Conservation (phyloP, 2,113 vertebrate genomes). For the Varanus komodoensis region DNA sequence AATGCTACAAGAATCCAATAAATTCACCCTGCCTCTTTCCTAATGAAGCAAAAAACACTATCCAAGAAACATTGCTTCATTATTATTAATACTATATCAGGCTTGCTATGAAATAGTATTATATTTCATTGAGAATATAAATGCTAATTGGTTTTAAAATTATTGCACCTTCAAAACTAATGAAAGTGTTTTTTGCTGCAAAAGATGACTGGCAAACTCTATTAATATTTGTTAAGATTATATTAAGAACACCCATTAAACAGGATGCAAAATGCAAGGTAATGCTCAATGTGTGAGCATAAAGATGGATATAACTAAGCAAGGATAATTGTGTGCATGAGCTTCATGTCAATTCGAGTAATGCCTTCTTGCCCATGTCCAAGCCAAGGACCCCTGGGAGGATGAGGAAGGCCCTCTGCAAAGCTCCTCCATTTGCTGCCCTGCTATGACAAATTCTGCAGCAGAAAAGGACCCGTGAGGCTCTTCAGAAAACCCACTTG, state of each 20-base stretch:
- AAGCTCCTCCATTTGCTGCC: no score
- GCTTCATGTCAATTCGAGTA: not conserved
- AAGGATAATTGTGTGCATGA: no score
- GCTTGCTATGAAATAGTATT: not conserved
- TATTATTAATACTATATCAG: not conserved
- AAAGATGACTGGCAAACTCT: not conserved
- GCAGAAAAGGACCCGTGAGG: no score
- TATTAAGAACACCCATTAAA: not conserved
- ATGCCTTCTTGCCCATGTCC: not conserved
- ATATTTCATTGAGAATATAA: conserved; percentile 1
- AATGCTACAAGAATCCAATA: not conserved
- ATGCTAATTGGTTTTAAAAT: not conserved
- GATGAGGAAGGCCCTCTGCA: no score
- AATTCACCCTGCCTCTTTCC: not conserved
- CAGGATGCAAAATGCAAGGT: not conserved
- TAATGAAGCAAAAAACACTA: not conserved
- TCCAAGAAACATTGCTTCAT: not conserved
- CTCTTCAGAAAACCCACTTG: no score
- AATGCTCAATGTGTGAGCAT: not conserved
- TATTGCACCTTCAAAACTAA: not conserved
- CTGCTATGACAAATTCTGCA: no score
- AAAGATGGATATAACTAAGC: not conserved
- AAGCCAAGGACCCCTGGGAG: no score
- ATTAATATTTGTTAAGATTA: not conserved
- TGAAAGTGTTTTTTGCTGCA: not conserved